Percentiles rank a stretch among this genome's conserved stretches.
These are phyloP conservation scores for Arctocebus calabarensis DNA, from an alignment of 2,797 vertebrate genomes.

Conservation along the genomic window DNA sequence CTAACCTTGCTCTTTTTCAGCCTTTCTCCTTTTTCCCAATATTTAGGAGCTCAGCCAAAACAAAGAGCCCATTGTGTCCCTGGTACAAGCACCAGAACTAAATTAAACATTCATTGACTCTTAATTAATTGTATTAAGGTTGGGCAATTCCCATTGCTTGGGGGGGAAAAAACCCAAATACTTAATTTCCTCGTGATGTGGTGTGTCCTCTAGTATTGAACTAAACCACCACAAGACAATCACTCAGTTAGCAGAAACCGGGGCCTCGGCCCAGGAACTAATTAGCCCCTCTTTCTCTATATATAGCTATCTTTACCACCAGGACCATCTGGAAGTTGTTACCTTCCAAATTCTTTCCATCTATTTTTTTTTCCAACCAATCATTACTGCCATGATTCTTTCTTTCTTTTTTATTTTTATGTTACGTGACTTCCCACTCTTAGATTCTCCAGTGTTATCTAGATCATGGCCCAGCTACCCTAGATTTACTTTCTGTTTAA, in stretches of 20 bases:
- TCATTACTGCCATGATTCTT: constrained; percentile 73
- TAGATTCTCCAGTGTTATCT: constrained; percentile 48
- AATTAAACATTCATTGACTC: constrained; percentile 81
- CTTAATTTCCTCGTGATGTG: constrained; percentile 80
- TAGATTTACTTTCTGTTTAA: constrained; percentile 55
- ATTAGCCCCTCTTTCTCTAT: constrained; percentile 80
- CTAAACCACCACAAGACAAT: constrained; percentile 81
- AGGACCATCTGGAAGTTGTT: constrained; percentile 79
- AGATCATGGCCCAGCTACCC: constrained; percentile 33
- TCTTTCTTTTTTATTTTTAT: constrained; percentile 74
- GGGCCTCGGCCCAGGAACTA: constrained; percentile 82
- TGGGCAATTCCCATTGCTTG: constrained; percentile 75
- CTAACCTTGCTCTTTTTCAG: constrained; percentile 75
- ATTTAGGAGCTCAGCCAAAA: constrained; percentile 73
- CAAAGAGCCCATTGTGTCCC: constrained; percentile 78
- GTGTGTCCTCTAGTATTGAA: constrained; percentile 67
- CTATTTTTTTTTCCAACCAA: constrained; percentile 74
- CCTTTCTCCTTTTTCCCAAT: constrained; percentile 67
- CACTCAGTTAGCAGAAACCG: constrained; percentile 82
- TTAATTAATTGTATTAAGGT: constrained; percentile 82
- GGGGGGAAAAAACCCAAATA: constrained; percentile 52
- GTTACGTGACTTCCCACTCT: constrained; percentile 76
- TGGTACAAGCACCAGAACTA: constrained; percentile 75
- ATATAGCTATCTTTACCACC: constrained; percentile 78
- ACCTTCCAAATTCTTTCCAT: constrained; percentile 85